Base-by-base conservation (phyloP, 2,797 vertebrate species). In the Acanthopagrus latus region DNA sequence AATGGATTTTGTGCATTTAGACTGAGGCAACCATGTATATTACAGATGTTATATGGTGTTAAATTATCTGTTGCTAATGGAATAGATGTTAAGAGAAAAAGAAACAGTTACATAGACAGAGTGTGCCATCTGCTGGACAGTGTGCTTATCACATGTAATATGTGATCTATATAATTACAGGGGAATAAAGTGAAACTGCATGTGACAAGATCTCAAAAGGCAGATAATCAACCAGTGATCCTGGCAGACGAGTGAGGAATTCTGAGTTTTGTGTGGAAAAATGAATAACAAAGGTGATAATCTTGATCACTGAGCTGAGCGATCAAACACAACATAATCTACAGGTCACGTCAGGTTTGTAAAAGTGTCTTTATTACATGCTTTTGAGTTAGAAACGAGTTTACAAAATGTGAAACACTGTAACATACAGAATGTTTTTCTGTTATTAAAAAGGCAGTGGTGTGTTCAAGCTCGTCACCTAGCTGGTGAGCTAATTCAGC, bases 121-220 rank as follows among this genome's bases (percentile, higher is more conserved):
- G 1, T 71, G 63, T 51, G 86, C 87, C 90, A 86, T 62, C 89
- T 91, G 70, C 64, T 86, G 90, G 80, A 82, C 64, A 63, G 1
- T 41, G 0, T 56, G 41, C 2, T 63, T 38, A 84, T 47, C 54
- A 58, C 71, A 80, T 25, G 33, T 38, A 7, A 38, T 38, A 38
- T 8, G 33, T 38, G 33, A 38, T 38, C 33, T 8, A 48, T 44
- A 20, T 18, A 4, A 18, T 11, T 5, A 41, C 1, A 33, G 8
- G 5, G 29, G n/a, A 38, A 7, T 38, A 12, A 29, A 46, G 14
- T 16, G 58, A 17, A 6, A 52, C 21, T 64, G 38, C 64, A 41
- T 17, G 20, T 38, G 5, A 64, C 57, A 43, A 0, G 11, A 4
- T 62, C 12, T 46, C 2, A 14, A 11, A 38, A 16, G 14, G 2